Evolutionary conservation across 2,797 vertebrate genomes (phyloP).

Genomic region (Alfaro cultratus): DNA sequence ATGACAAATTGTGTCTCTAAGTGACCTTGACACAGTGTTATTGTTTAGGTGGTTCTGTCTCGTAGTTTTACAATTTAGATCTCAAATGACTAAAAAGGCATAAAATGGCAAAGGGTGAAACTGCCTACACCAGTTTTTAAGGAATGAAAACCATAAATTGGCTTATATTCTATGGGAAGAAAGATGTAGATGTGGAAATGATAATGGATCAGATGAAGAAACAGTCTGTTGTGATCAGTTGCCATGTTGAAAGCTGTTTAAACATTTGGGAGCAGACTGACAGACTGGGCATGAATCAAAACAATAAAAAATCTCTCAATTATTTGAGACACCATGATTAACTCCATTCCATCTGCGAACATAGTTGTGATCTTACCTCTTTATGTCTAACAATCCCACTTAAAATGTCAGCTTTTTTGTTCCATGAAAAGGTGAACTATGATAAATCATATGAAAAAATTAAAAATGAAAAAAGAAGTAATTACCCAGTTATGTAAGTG

Average conservation of each 20-base stretch:
- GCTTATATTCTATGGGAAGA: not conserved
- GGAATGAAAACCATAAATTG: not conserved
- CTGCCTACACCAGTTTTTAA: too few relatives aligned
- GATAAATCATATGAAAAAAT: not conserved
- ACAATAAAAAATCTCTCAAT: not conserved
- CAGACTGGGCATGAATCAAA: not conserved
- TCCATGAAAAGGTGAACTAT: not conserved
- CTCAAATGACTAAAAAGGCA: not conserved
- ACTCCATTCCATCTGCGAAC: not conserved
- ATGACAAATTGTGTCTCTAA: not conserved
- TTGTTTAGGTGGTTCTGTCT: not conserved
- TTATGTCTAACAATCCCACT: not conserved
- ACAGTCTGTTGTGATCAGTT: not conserved
- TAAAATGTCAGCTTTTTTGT: not conserved
- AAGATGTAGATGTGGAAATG: not conserved
- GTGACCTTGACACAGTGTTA: not conserved
- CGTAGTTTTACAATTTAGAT: not conserved
- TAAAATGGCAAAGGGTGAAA: not conserved
- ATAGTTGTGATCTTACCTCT: not conserved
- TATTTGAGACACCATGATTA: slow-evolving; percentile 3
- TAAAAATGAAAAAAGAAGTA: not conserved
- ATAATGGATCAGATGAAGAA: slow-evolving; percentile 1
- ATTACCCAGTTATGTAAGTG: not conserved
- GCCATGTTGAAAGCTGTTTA: not conserved
- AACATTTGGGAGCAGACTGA: slow-evolving; percentile 6